Evolutionary conservation across 2,888 invertebrate genomes (phyloP).

Genomic region (Magallana nippona): DNA sequence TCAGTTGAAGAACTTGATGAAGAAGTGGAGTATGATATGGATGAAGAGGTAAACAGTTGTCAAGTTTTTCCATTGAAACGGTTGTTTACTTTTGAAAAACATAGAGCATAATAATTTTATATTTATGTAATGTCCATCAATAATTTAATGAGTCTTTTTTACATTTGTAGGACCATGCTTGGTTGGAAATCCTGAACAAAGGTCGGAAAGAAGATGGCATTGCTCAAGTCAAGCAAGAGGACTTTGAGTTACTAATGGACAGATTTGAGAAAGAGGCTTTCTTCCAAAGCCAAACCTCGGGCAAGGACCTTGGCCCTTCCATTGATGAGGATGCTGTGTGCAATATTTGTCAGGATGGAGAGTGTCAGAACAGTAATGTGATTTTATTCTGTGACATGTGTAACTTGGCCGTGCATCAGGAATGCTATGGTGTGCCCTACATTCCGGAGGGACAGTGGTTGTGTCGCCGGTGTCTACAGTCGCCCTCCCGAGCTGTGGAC

Average conservation of each 20-base stretch:
- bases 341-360: constrained; percentile 99
- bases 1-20: constrained; percentile 96
- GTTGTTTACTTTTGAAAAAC: neutral
- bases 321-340: constrained; percentile 98
- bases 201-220: constrained; percentile 84
- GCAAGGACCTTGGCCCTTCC: constrained; percentile 85
- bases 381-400: constrained; percentile 99
- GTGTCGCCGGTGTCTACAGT: constrained; percentile 96
- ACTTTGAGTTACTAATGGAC: constrained; percentile 97
- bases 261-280: constrained; percentile 96
- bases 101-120: neutral
- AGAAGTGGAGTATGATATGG: constrained; percentile 96
- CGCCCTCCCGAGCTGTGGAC: constrained; percentile 96
- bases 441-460: constrained; percentile 99
- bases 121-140: neutral
- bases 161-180: constrained; percentile 88
- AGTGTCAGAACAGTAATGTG: constrained; percentile 98
- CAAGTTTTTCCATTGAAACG: neutral
- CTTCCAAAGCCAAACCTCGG: constrained; percentile 80
- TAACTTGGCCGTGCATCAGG: constrained; percentile 98
- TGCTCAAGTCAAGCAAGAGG: constrained; percentile 90
- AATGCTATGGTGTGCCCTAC: constrained; percentile 98
- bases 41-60: constrained; percentile 87
- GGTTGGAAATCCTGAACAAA: constrained; percentile 94
- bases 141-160: no score